These are phyloP conservation scores for Bibio marci DNA, from an alignment of 2,888 invertebrate species.

Conservation along the genomic window DNA sequence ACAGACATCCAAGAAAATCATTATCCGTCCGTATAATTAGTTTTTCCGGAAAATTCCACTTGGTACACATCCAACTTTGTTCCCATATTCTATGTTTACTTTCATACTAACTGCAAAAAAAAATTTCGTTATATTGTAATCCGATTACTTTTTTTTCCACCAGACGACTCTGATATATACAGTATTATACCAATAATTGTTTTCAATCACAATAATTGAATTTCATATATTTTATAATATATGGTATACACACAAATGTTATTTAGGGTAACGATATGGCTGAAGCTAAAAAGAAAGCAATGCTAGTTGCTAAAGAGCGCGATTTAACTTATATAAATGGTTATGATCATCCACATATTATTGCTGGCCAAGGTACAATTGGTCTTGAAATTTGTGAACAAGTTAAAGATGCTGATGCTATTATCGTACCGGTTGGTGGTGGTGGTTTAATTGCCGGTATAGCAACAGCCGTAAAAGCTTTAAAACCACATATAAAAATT, in stretches of 20 bases:
- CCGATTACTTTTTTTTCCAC: too few relatives aligned
- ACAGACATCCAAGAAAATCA: too few relatives aligned
- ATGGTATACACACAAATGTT: background rate
- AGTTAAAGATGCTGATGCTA: constrained; percentile 71
- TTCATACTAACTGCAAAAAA: too few relatives aligned
- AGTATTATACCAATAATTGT: too few relatives aligned
- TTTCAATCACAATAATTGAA: too few relatives aligned
- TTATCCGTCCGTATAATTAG: too few relatives aligned
- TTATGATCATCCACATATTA: constrained; percentile 88
- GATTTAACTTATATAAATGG: constrained; percentile 76
- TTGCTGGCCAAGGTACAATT: constrained; percentile 90
- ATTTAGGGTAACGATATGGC: constrained; percentile 58
- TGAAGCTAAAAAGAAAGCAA: constrained; percentile 67
- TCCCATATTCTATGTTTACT: too few relatives aligned
- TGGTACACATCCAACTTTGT: too few relatives aligned
- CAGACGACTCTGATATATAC: background rate
- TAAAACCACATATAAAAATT: constrained; percentile 65
- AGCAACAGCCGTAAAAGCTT: constrained; percentile 72
- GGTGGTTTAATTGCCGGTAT: constrained; percentile 89
- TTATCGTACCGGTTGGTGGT: constrained; percentile 74
- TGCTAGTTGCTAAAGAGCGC: constrained; percentile 52
- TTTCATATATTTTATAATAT: background rate
- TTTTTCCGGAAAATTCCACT: too few relatives aligned
- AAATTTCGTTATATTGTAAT: too few relatives aligned
- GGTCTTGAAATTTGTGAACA: constrained; percentile 87